phyloP scores from a whole-genome alignment of 2,888 invertebrate genomes.

The Epinotia demarniana region DNA sequence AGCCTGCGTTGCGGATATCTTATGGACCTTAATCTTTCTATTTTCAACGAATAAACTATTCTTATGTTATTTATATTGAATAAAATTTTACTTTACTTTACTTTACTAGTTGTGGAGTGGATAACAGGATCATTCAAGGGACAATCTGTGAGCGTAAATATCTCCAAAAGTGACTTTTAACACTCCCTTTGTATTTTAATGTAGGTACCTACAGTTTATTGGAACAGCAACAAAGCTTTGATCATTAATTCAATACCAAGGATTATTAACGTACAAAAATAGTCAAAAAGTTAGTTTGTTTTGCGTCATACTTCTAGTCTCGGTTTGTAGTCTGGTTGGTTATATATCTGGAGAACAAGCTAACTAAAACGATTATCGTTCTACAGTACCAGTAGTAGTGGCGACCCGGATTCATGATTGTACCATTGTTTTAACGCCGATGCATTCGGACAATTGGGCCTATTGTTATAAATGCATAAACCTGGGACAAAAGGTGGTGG shows the following conservation, averaged over 20 bases:
- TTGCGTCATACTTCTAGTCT: not conserved
- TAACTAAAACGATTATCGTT: conserved; percentile 66
- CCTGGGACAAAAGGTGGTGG: no score
- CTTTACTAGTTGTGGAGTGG: not conserved
- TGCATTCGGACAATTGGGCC: conserved; percentile 74
- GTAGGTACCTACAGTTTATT: not conserved
- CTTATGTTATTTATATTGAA: no score
- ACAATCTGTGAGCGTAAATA: not conserved
- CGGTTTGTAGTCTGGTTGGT: not conserved
- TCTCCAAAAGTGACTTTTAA: not conserved
- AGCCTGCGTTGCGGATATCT: no score
- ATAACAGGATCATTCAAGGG: not conserved
- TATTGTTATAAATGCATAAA: conserved; percentile 72
- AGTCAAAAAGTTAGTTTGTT: not conserved
- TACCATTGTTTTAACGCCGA: conserved; percentile 71
- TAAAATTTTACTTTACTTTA: no score
- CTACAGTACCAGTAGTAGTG: conserved; percentile 55
- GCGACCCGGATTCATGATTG: conserved; percentile 78
- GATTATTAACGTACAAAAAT: not conserved
- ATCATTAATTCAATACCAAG: not conserved
- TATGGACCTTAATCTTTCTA: no score
- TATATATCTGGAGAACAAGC: conserved; percentile 45
- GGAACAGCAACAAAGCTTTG: no score
- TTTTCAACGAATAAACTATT: no score
- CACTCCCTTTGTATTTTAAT: not conserved